These are phyloP conservation scores for Elaeidobius kamerunicus DNA, from an alignment of 2,888 invertebrate genomes.

Conservation along the genomic window DNA sequence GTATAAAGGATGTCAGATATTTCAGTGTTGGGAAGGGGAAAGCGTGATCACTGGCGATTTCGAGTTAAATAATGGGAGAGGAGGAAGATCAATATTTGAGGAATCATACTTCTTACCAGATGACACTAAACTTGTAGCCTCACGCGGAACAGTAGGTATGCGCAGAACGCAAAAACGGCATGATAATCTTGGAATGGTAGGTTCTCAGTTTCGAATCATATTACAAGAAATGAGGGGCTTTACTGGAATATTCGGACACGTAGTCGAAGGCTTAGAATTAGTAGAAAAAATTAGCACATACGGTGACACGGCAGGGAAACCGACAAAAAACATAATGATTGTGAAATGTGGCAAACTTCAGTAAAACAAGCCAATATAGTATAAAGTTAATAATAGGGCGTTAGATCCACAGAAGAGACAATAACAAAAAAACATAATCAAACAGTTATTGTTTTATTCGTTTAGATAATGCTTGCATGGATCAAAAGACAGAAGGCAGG, in stretches of 20 bases:
- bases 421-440: conserved; percentile 28
- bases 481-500: conserved; percentile 1
- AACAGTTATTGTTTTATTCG: conserved; percentile 7
- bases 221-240: conserved; percentile 80
- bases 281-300: conserved; percentile 75
- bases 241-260: conserved; percentile 78
- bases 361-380: conserved; percentile 28
- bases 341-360: conserved; percentile 73
- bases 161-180: conserved; percentile 75
- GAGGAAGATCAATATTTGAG: conserved; percentile 73
- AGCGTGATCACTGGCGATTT: conserved; percentile 80
- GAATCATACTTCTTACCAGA: conserved; percentile 78
- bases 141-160: conserved; percentile 79
- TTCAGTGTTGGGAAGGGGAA: conserved; percentile 81
- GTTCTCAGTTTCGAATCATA: conserved; percentile 79
- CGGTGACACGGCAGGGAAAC: conserved; percentile 76
- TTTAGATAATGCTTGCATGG: conserved; percentile 3
- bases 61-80: conserved; percentile 76
- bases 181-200: conserved; percentile 78
- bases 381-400: conserved; percentile 18
- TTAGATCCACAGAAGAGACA: conserved; percentile 26
- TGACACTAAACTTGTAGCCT: conserved; percentile 72
- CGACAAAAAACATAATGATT: conserved; percentile 69
- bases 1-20: conserved; percentile 76
- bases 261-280: conserved; percentile 75